These are phyloP conservation scores for Labeo rohita DNA, from an alignment of 2,113 vertebrate species.

Conservation along the genomic window DNA sequence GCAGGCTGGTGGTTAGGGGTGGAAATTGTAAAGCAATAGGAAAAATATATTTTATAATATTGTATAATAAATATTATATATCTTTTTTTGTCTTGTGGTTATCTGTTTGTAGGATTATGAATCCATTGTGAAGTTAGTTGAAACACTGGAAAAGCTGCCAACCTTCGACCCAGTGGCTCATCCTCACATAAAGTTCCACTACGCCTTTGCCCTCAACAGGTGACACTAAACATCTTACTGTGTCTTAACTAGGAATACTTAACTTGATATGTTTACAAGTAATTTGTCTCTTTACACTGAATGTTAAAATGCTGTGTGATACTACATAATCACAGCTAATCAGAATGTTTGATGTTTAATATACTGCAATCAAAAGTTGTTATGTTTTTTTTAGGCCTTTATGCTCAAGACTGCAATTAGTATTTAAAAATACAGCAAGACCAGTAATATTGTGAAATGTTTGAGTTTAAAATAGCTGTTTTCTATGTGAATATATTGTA, in stretches of 20 bases:
- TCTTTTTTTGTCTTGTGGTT: background rate
- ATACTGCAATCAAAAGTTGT: background rate
- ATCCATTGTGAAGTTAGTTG: conserved; percentile 94
- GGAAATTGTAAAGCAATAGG: too few species aligned
- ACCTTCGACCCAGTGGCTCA: conserved; percentile 94
- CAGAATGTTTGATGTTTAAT: background rate
- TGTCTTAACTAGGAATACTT: background rate
- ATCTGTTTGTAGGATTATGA: conserved; percentile 87
- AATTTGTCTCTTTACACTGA: background rate
- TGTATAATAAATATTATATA: background rate
- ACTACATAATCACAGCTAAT: background rate
- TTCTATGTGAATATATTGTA: too few species aligned
- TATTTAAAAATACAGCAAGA: too few species aligned
- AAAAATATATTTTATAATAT: background rate
- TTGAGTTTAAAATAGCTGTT: too few species aligned
- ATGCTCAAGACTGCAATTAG: too few species aligned
- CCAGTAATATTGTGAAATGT: too few species aligned
- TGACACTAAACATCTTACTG: conserved; percentile 65
- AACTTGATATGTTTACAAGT: background rate
- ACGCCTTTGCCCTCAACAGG: conserved; percentile 96
- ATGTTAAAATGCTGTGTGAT: background rate
- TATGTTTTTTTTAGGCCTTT: too few species aligned
- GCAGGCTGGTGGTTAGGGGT: too few species aligned
- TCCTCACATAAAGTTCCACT: conserved; percentile 95
- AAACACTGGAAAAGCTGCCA: conserved; percentile 93